A percentile compares a stretch with the other conserved stretches of the same genome.
Evolutionary conservation across 2,113 vertebrate genomes (phyloP).

Genomic region (Larimichthys crocea): DNA sequence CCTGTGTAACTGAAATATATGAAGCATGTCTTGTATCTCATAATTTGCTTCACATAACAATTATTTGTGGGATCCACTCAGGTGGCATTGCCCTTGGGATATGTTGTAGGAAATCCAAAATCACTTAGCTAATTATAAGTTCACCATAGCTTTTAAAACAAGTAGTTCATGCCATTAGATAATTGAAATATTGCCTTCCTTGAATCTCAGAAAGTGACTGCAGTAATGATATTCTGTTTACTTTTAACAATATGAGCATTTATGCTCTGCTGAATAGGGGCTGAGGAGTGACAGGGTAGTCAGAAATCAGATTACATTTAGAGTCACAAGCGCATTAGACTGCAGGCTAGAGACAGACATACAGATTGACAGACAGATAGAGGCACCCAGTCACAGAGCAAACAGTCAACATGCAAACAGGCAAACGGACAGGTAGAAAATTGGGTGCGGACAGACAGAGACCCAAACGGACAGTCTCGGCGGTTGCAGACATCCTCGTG

Average conservation of each 20-base stretch:
- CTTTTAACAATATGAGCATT: conserved; percentile 54
- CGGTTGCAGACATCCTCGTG: conserved; percentile 43
- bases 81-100: conserved; percentile 28
- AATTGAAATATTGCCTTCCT: conserved; percentile 64
- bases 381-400: conserved; percentile 14
- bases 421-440: conserved; percentile 45
- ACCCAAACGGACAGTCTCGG: conserved; percentile 35
- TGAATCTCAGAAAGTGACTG: conserved; percentile 26
- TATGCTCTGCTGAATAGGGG: conserved; percentile 51
- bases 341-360: conserved; percentile 23
- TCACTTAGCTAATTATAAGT: conserved; percentile 74
- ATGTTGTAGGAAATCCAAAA: conserved; percentile 49
- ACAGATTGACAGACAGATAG: conserved; percentile 9
- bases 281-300: conserved; percentile 27
- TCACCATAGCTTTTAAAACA: conserved; percentile 32
- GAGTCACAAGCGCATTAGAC: conserved; percentile 40
- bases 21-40: not conserved
- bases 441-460: conserved; percentile 34
- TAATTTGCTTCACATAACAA: not conserved
- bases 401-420: conserved; percentile 27
- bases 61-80: conserved; percentile 2
- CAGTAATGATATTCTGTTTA: conserved; percentile 55
- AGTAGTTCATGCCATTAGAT: conserved; percentile 53
- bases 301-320: conserved; percentile 53
- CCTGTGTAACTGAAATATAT: not conserved